Conservation (phyloP, 2,888 invertebrate genomes). For the Ischnus inquisitorius region DNA sequence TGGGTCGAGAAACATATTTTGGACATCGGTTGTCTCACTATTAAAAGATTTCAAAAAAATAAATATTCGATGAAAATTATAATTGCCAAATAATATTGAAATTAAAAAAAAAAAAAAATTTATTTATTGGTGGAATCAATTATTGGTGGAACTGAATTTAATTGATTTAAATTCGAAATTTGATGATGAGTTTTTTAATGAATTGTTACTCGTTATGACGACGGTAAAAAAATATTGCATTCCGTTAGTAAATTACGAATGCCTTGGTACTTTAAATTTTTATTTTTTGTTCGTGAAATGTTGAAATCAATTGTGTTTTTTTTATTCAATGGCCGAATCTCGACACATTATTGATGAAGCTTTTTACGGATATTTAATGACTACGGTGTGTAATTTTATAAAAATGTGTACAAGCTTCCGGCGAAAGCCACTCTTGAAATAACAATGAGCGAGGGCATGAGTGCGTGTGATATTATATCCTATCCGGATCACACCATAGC, state of each 20-base stretch:
- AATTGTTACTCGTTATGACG: too few relatives aligned
- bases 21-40: too few relatives aligned
- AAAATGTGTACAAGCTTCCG: neutral
- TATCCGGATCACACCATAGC: constrained; percentile 8
- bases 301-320: neutral
- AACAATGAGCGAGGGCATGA: neutral
- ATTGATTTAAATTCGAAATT: too few relatives aligned
- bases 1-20: too few relatives aligned
- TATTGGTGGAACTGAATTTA: neutral
- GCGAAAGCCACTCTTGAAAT: neutral
- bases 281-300: too few relatives aligned
- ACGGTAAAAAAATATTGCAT: too few relatives aligned
- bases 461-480: neutral
- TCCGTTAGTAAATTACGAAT: too few relatives aligned
- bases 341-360: neutral
- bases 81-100: neutral
- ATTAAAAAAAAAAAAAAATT: neutral
- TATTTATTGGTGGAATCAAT: too few relatives aligned
- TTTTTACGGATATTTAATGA: neutral
- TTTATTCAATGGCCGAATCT: neutral
- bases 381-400: neutral
- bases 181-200: too few relatives aligned
- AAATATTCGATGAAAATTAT: too few relatives aligned
- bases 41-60: too few relatives aligned
- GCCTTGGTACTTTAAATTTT: too few relatives aligned